phyloP scores from a whole-genome alignment of 2,888 invertebrate species.

The Synergus laeviventris region DNA sequence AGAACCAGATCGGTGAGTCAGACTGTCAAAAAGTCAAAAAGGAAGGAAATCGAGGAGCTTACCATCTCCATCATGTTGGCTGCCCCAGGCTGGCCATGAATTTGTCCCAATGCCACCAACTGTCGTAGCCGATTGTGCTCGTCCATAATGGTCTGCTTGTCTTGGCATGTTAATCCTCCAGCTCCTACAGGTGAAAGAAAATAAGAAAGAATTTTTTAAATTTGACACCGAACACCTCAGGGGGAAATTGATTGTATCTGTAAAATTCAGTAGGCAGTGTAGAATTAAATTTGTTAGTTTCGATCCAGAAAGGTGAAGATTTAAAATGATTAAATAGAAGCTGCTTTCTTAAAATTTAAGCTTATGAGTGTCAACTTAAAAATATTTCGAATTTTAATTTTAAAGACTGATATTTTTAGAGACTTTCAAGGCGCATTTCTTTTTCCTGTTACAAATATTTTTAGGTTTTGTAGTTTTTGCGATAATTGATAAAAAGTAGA shows the following conservation, averaged over 20 bases:
- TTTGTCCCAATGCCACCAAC: constrained; percentile 86
- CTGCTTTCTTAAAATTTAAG: too few species aligned
- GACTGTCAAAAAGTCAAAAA: background rate
- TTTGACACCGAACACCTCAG: background rate
- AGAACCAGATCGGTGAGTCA: constrained; percentile 24
- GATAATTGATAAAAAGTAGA: too few species aligned
- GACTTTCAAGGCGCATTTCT: too few species aligned
- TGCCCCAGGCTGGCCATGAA: constrained; percentile 86
- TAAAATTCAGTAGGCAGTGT: background rate
- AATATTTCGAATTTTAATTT: too few species aligned
- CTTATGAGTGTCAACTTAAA: too few species aligned
- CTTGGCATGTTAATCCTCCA: constrained; percentile 83
- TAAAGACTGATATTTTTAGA: too few species aligned
- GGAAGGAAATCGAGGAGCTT: constrained; percentile 55
- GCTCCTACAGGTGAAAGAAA: constrained; percentile 77
- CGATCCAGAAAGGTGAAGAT: too few species aligned
- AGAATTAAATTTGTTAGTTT: background rate
- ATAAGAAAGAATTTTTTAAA: constrained; percentile 35
- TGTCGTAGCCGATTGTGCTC: constrained; percentile 89
- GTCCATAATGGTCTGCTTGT: constrained; percentile 86
- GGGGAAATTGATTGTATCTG: background rate
- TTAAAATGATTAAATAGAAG: too few species aligned
- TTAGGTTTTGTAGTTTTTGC: too few species aligned
- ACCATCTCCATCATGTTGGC: constrained; percentile 93
- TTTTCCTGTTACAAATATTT: too few species aligned